A percentile compares a stretch with the other conserved stretches of the same genome.
Conservation (phyloP, 2,113 vertebrate genomes). For the Chunga burmeisteri region DNA sequence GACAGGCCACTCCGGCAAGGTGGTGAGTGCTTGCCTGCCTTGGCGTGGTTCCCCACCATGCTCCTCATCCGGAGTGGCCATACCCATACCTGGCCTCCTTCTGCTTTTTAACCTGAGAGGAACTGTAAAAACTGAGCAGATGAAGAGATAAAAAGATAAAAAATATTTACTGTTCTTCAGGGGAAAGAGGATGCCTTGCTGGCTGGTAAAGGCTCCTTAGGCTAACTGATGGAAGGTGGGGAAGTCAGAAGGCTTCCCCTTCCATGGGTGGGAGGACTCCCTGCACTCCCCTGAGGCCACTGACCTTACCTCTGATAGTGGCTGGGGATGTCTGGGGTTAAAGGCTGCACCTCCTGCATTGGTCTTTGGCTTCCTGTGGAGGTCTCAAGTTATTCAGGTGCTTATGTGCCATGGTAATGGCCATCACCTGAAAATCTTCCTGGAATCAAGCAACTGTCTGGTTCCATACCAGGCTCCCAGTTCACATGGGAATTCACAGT, state of each 20-base stretch:
- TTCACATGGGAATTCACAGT: neutral
- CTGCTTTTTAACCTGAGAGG: neutral
- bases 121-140: neutral
- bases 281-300: fast-evolving
- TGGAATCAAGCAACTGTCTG: neutral
- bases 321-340: fast-evolving
- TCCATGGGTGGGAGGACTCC: neutral
- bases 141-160: neutral
- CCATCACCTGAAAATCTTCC: fast-evolving
- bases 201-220: neutral
- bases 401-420: neutral
- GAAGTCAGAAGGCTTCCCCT: neutral
- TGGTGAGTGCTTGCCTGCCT: fast-evolving
- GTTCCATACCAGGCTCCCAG: neutral
- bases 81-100: fast-evolving
- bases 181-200: neutral
- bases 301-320: neutral
- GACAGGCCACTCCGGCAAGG: fast-evolving
- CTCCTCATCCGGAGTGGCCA: fast-evolving
- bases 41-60: fast-evolving
- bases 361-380: neutral
- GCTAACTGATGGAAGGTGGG: neutral
- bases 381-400: neutral
- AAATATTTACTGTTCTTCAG: neutral
- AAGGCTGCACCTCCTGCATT: neutral